A percentile compares a stretch with the other conserved stretches of the same genome.
These are phyloP conservation scores for Leucophora obtusa DNA, from an alignment of 2,888 invertebrate genomes.

Conservation along the genomic window DNA sequence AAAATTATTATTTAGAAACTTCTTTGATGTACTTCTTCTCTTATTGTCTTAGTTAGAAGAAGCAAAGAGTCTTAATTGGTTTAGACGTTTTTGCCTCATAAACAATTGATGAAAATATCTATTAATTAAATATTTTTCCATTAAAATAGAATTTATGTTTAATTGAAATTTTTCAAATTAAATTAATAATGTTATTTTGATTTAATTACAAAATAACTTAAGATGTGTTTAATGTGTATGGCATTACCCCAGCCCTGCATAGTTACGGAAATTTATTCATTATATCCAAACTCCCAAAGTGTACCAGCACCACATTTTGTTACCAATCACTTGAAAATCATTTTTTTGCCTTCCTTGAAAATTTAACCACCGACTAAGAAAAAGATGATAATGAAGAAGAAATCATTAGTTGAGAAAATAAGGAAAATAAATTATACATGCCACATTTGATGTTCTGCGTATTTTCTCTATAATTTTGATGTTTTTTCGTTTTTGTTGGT, in stretches of 20 bases:
- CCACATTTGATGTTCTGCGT: constrained; percentile 34
- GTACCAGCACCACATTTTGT: constrained; percentile 7
- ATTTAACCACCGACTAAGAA: neutral
- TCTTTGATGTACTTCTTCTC: too few species aligned
- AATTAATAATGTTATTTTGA: constrained; percentile 23
- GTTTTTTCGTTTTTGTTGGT: neutral
- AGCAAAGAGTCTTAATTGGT: neutral
- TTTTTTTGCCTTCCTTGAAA: neutral
- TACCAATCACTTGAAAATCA: constrained; percentile 31
- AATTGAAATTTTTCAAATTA: constrained; percentile 38
- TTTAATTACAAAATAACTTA: constrained; percentile 21
- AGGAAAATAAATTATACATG: constrained; percentile 44
- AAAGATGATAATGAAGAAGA: neutral
- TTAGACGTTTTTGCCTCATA: neutral
- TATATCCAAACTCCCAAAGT: neutral
- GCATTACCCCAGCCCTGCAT: neutral
- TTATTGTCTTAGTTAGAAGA: neutral
- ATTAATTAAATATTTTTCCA: neutral
- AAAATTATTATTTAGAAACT: too few species aligned
- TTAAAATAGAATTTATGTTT: neutral
- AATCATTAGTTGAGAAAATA: neutral
- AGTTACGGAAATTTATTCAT: neutral
- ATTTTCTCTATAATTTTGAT: constrained; percentile 17
- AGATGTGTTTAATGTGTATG: neutral
- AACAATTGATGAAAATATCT: neutral